These are phyloP conservation scores for Otus sunia DNA, from an alignment of 2,113 vertebrate species.

Conservation along the genomic window DNA sequence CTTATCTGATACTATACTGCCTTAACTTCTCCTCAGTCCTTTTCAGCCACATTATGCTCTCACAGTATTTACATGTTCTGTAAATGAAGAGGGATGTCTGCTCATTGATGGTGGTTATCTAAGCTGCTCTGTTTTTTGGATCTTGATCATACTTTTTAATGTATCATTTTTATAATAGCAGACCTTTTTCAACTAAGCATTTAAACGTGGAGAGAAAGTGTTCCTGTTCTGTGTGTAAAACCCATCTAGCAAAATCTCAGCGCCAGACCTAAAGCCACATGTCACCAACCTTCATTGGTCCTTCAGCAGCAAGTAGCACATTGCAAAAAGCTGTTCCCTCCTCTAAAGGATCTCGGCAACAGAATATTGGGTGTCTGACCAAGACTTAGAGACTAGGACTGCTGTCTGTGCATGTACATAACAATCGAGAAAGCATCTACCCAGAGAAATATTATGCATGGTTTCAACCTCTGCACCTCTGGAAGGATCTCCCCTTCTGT, in stretches of 20 bases:
- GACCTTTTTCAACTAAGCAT: not conserved
- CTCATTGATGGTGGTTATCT: not conserved
- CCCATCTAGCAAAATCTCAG: not conserved
- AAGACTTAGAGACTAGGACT: not conserved
- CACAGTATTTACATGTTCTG: not conserved
- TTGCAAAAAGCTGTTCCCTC: not conserved
- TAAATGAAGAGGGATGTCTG: not conserved
- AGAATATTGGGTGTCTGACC: not conserved
- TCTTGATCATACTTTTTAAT: not conserved
- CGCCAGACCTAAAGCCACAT: not conserved
- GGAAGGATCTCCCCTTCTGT: not conserved
- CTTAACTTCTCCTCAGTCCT: not conserved
- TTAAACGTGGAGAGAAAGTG: not conserved
- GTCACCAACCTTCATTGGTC: not conserved
- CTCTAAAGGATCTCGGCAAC: not conserved
- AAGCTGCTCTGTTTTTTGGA: not conserved
- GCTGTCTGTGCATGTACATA: not conserved
- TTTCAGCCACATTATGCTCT: not conserved
- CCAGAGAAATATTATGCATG: not conserved
- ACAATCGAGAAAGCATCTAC: not conserved
- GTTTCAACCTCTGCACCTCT: not conserved
- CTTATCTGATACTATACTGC: not conserved
- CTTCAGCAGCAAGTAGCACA: not conserved
- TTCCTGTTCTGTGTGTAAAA: not conserved
- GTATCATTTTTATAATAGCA: not conserved